Evolutionary conservation across 2,888 invertebrate species (phyloP), one percentile per base, ranked within the genome.

Genomic region (Dasypolia templi): DNA sequence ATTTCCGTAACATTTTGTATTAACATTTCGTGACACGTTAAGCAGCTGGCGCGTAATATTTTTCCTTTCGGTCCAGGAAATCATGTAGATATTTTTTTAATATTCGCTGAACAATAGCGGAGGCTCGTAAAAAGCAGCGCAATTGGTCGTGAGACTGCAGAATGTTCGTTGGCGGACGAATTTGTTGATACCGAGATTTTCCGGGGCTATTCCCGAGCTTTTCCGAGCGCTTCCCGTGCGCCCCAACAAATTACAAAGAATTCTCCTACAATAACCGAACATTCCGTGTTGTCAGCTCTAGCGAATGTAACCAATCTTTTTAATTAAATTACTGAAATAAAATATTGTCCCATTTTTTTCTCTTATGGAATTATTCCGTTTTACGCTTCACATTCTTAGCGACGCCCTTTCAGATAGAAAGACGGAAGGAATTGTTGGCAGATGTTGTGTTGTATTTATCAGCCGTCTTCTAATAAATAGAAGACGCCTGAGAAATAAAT

Each of bases 251-350:
- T 92, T 87, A 91, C 90, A 89, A 87, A 89, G 86, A 89, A 86
- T 89, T 89, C 86, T 86, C 84, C 86, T 87, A 90, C 91, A 91
- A 92, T 91, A 91, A 91, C 90, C 89, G 85, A 90, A 90, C 88
- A 90, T 90, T 88, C 88, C 86, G 80, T 85, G 85, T 86, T 87
- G 83, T 86, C 84, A 84, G 84, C 87, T 88, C 83, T 86, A 75
- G 86, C 79, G 83, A 87, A 90, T 87, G 89, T 90, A 87, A 90
- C 90, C 89, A 91, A 90, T 90, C 88, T 90, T 92, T 90, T 90
- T 91, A 91, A 92, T 93, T 93, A 91, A 92, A 93, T 93, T 91
- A 91, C 89, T 66, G 82, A 79, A 81, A 84, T 86, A 86, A 86
- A 82, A 86, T 86, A 75, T 70, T 80, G 69, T 64, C 70, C 76